Conservation (phyloP, 2,113 vertebrate genomes). For the Noturus placidus region DNA sequence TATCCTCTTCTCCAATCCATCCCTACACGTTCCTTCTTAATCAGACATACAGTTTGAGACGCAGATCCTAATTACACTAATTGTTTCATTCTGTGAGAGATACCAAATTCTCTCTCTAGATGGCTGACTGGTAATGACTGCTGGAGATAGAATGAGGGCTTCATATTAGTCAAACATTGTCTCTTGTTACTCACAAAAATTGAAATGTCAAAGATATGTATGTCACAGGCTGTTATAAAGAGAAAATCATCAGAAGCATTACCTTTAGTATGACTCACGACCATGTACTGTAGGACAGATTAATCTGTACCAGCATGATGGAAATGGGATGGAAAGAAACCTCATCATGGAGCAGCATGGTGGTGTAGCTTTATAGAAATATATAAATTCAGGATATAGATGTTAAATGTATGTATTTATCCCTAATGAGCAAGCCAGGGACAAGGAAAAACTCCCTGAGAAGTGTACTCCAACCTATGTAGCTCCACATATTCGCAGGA, state of each 20-base stretch:
- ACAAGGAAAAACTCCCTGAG: too few relatives aligned
- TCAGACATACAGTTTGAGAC: constrained; percentile 10
- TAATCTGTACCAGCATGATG: background rate
- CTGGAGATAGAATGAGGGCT: constrained; percentile 3
- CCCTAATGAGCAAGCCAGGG: too few relatives aligned
- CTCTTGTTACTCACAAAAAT: constrained; percentile 12
- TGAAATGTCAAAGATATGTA: constrained; percentile 3
- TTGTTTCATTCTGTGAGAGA: constrained; percentile 27
- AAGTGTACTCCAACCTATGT: background rate
- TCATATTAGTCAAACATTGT: constrained; percentile 4
- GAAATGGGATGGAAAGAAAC: background rate
- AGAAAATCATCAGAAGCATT: background rate
- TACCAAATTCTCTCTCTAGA: constrained; percentile 24
- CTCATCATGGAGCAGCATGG: background rate
- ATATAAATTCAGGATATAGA: too few relatives aligned
- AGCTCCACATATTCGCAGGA: background rate
- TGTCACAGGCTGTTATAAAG: background rate
- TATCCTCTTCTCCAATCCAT: constrained; percentile 11
- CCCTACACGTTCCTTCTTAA: background rate
- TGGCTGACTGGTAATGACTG: constrained; percentile 17
- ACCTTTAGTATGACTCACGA: background rate
- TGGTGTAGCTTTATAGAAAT: background rate
- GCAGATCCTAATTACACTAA: constrained; percentile 31
- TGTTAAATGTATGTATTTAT: too few relatives aligned
- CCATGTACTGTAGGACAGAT: background rate